Conservation (phyloP, 2,113 vertebrate genomes). For the Irena cyanogastra region DNA sequence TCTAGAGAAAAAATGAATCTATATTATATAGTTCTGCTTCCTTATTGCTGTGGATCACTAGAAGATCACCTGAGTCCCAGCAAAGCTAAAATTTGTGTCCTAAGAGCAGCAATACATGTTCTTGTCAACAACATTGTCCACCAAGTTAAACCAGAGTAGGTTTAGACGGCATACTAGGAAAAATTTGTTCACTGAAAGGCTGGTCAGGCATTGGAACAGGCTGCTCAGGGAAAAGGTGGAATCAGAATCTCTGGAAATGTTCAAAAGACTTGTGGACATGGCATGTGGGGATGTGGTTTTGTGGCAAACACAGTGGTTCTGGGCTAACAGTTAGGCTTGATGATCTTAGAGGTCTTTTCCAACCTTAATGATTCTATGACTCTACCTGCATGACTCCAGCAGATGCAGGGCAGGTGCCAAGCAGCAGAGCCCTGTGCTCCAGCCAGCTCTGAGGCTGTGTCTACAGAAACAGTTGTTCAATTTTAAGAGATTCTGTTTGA, state of each 20-base stretch:
- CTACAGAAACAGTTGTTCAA: not conserved
- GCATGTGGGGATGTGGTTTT: not conserved
- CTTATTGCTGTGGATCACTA: not conserved
- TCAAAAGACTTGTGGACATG: not conserved
- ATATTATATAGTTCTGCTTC: not conserved
- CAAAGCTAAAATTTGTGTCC: not conserved
- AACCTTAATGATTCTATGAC: not conserved
- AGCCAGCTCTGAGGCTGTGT: not conserved
- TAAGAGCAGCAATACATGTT: not conserved
- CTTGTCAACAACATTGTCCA: not conserved
- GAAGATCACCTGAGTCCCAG: not conserved
- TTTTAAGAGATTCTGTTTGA: not conserved
- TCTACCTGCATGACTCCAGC: not conserved
- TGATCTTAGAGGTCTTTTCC: not conserved
- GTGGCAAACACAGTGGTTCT: fast-evolving
- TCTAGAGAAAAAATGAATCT: not conserved
- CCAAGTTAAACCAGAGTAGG: not conserved
- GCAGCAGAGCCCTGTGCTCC: not conserved
- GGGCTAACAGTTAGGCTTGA: too few species aligned
- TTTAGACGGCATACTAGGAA: not conserved
- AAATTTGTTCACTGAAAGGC: not conserved
- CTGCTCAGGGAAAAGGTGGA: not conserved
- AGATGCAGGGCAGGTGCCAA: not conserved
- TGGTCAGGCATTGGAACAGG: not conserved
- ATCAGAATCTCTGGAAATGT: not conserved